Evolutionary conservation across 2,888 invertebrate species (phyloP), one percentile per base, ranked within the genome.

Genomic region (Amiota minor): DNA sequence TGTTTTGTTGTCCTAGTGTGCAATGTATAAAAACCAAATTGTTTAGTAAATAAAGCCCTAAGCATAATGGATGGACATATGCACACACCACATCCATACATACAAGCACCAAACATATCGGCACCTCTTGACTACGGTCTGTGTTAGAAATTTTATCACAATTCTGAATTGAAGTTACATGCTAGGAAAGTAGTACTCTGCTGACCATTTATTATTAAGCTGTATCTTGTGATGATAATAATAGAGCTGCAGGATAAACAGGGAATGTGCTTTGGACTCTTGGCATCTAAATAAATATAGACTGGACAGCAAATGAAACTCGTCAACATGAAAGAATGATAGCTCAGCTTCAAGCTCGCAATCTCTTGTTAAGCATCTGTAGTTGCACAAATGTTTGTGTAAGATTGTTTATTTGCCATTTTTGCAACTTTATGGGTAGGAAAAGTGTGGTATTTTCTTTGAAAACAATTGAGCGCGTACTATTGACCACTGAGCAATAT

Each of bases 21-120:
- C 10, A 72, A 46, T 46, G 53, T 49, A 49, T 59, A 67, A 53
- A 47, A 67, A 64, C 65, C 16, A 46, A 64, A 83, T 86, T 86
- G 85, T 83, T 84, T 84, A 79, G 80, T 79, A 87, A 88, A 87
- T 84, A 88, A 83, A 88, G 82, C 88, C 87, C 81, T 72, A 79
- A 85, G 88, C 84, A 84, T 87, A 86, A 86, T 88, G 85, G 81
- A 89, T 87, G 86, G 72, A 62, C 18, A 56, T 70, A 56, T 14
- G 23, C 67, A 50, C 16, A 49, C 47, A 12, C 14, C 62, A 45
- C 18, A 45, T 18, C 8, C 45, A 62, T 9, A 59, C 2, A 4
- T 1, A 59, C 59, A 59, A 20, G 3, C 56, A 18, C 2, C 23
- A 59, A 59, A 59, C 12, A 62, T 8, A 45, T 45, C 62, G 12